Evolutionary conservation across 2,888 invertebrate species (phyloP).

Genomic region (Minunthozetes semirufus): DNA sequence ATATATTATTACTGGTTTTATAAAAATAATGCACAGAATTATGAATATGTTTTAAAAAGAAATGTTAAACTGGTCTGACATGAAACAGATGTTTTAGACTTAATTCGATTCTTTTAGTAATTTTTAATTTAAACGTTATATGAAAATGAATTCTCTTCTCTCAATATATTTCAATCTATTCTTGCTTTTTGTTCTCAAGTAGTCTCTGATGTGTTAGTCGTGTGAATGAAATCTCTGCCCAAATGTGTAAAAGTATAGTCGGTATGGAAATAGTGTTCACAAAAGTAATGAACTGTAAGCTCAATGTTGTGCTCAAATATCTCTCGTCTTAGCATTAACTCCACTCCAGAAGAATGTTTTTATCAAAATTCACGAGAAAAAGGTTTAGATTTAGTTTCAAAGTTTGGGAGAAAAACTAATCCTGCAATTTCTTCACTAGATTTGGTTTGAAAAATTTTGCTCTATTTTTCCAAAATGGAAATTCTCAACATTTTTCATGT

Average conservation of each 20-base stretch:
- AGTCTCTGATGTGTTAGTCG: neutral
- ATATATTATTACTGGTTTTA: neutral
- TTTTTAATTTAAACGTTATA: conserved; percentile 16
- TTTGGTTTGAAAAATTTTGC: neutral
- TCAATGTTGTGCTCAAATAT: neutral
- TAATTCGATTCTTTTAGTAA: neutral
- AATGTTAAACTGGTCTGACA: neutral
- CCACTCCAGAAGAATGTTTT: neutral
- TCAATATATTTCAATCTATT: neutral
- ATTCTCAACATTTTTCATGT: no score
- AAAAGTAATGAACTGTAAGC: neutral
- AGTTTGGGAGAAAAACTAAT: neutral
- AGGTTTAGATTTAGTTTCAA: neutral
- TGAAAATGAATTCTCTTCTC: neutral
- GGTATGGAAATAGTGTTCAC: neutral
- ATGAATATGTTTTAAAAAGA: neutral
- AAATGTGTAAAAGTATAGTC: neutral
- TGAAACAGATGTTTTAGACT: conserved; percentile 23
- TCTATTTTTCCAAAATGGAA: neutral
- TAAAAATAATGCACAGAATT: neutral
- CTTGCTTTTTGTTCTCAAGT: neutral
- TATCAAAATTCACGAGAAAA: conserved; percentile 5
- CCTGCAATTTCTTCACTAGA: neutral
- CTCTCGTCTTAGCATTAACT: neutral
- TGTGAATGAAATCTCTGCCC: neutral